phyloP scores from a whole-genome alignment of 2,888 invertebrate species.

The Caenorhabditis uteleia region DNA sequence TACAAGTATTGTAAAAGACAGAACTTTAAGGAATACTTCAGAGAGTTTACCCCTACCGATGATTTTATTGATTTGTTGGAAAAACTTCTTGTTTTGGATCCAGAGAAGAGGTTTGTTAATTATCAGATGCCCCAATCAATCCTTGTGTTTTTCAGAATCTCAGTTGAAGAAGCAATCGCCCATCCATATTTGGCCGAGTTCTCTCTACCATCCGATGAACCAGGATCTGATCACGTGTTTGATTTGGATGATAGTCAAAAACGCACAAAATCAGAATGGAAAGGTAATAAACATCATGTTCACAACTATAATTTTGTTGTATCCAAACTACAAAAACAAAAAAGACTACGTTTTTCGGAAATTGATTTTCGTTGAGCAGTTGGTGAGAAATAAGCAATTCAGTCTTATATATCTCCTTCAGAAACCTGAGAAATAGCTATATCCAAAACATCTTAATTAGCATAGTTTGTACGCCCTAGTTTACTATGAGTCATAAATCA shows the following conservation, averaged over 20 bases:
- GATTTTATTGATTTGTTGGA: constrained; percentile 62
- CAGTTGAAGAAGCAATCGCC: constrained; percentile 51
- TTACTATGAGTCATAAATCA: too few species aligned
- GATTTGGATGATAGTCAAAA: constrained; percentile 52
- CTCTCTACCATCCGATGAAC: constrained; percentile 58
- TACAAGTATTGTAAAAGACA: constrained; percentile 23
- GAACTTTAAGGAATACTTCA: constrained; percentile 46
- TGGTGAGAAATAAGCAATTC: too few species aligned
- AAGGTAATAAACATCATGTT: constrained; percentile 41
- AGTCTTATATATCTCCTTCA: too few species aligned
- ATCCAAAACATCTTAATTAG: too few species aligned
- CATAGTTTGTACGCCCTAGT: too few species aligned
- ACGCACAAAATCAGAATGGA: constrained; percentile 53
- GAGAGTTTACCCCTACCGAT: constrained; percentile 16
- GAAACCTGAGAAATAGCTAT: too few species aligned
- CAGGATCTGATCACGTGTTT: constrained; percentile 54
- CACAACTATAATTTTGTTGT: constrained; percentile 1
- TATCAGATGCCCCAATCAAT: background rate
- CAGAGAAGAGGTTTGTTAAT: constrained; percentile 56
- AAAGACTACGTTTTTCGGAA: too few species aligned
- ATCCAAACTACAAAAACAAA: background rate
- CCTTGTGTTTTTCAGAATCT: constrained; percentile 7
- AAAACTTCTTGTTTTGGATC: constrained; percentile 62
- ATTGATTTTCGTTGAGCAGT: too few species aligned
- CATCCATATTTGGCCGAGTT: constrained; percentile 59